Conservation (phyloP, 2,888 invertebrate genomes). For the Nipponacmea schrenckii region DNA sequence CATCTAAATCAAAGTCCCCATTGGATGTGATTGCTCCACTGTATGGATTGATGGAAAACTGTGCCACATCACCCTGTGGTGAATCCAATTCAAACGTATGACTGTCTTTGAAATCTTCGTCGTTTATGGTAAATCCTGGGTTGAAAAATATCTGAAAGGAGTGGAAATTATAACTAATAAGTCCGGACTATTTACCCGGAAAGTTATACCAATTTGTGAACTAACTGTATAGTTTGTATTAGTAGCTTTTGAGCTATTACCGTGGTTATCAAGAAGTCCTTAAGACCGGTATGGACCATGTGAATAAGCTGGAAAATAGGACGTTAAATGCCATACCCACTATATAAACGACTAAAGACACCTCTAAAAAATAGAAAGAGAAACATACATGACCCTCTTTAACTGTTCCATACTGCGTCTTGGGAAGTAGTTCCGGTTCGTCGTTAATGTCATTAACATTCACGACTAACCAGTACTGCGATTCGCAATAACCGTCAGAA, state of each 20-base stretch:
- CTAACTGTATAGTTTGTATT: no score
- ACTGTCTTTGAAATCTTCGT: slow-evolving; percentile 5
- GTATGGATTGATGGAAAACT: neutral
- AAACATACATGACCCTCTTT: neutral
- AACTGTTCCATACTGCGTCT: neutral
- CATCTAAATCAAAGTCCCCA: neutral
- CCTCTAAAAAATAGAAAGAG: no score
- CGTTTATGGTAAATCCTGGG: neutral
- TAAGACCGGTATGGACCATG: no score
- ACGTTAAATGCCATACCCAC: no score
- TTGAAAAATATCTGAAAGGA: slow-evolving; percentile 8
- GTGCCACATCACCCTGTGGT: neutral
- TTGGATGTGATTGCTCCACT: neutral
- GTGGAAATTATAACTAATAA: neutral
- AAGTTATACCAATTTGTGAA: no score
- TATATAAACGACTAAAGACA: no score
- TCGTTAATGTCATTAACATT: slow-evolving; percentile 2
- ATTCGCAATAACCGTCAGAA: neutral
- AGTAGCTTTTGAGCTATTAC: no score
- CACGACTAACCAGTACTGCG: slow-evolving; percentile 1
- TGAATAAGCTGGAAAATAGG: no score
- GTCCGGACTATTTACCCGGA: neutral
- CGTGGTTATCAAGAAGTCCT: no score
- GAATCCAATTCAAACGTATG: neutral
- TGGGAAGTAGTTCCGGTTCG: neutral